Evolutionary conservation across 2,888 invertebrate species (phyloP), one percentile per base, ranked within the genome.

Genomic region (Caenorhabditis auriculariae): DNA sequence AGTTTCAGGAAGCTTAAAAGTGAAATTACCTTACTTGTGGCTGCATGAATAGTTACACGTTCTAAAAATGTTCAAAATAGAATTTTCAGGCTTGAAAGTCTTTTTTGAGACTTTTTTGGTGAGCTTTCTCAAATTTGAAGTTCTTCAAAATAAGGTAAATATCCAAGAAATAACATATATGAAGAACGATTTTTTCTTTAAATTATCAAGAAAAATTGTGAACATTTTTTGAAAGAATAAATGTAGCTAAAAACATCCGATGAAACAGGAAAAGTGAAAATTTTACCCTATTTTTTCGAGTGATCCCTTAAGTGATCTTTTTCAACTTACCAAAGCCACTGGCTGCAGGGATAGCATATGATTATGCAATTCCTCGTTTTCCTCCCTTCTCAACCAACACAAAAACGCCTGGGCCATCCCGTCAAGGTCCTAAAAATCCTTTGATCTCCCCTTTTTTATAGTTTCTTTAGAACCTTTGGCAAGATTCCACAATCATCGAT

Each of bases 261-360:
- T 9, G 21, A 41, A 17, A 41, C 9, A 41, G 41, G 17, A 17
- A 41, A 17, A 41, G 41, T 12, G 41, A 43, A 24, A 43, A 24
- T 38, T 38, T 38, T 6, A 38, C 38, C 21, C 17, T 19, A 38
- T 38, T 38, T 21, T 38, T 38, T 6, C 5, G 21, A 38, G 38
- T 19, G 17, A 19, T 38, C n/a, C n/a, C n/a, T n/a, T n/a, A n/a
- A n/a, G n/a, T n/a, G n/a, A n/a, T n/a, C n/a, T 28, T 42, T 37
- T 41, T 27, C 23, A 65, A 52, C 68, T 46, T 28, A 75, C 76
- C 47, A 75, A 44, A 5, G 70, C 55, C 15, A 76, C 62, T 4
- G 77, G 63, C n/a, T 71, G 62, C 23, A 76, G 47, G 4, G 70
- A 55, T 23, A 77, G 61, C 35, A 74, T 48, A 38, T 76, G 75